Evolutionary conservation across 1,140 invertebrate species (phyloP), one percentile per base, ranked within the genome.

Genomic region (Drosophila malerkotliana): DNA sequence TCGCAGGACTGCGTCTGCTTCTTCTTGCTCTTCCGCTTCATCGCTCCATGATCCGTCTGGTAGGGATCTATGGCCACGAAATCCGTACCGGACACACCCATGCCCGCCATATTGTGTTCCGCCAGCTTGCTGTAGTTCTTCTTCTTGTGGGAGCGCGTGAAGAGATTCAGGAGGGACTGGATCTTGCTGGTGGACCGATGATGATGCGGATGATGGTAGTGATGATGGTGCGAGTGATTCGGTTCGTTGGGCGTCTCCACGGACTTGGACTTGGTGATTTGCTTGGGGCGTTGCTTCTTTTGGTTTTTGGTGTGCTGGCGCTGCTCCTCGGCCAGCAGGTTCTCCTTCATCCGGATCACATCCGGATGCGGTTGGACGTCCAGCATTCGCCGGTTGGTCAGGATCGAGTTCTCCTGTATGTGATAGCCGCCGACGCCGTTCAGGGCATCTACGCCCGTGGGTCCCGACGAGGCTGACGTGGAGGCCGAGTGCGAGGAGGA

Each of bases 331-430:
- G 58, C 73, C 5, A 73, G 63, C 63, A 89, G 28, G 14, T 62
- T 41, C 34, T 84, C 37, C 30, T 91, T 85, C 90, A 90, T 89
- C 54, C 90, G 76, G 8, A 91, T 85, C 12, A 91, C 90, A 56
- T 90, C 88, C 45, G 90, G 84, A 61, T 91, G 81, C 0, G 87
- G 90, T 24, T 91, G 84, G 0, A 91, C 83, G 18, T 91, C 90
- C 21, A 67, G 78, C 74, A 91, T 80, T 2, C 89, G 82, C 0
- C 90, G 68, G 7, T 79, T 66, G 7, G 76, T 49, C 52, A 91
- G 14, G 44, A 91, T 81, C 3, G 64, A 75, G 44, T 85, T 85
- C 62, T 80, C 68, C 8, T 85, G 81, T 3, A 77, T 48, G 15
- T 68, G 54, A 1, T 67, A 66, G 28, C 69, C 79, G 32, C 72